Evolutionary conservation across 2,888 invertebrate species (phyloP), one percentile per base, ranked within the genome.

Genomic region (Agrotis clavis): DNA sequence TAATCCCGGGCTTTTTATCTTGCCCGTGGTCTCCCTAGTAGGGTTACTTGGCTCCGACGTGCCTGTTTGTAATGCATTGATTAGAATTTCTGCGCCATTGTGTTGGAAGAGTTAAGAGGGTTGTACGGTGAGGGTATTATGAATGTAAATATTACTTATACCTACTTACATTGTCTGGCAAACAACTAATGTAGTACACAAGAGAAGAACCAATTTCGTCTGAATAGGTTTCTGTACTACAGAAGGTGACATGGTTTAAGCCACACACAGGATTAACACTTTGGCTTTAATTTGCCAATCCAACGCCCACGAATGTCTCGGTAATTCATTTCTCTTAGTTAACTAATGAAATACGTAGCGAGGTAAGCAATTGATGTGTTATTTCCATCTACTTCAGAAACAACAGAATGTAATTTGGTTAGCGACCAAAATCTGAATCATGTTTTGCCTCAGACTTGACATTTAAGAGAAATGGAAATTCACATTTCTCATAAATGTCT

Each of bases 1-100:
- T 92, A 92, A 92, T 91, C 91, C 91, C 81, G 82, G 86, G 78
- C 79, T 89, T 92, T 92, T 91, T 92, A 92, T 91, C 91, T 89
- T 77, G 74, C 45, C 74, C 56, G 65, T 68, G 64, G 71, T 70
- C 65, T 68, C 65, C 74, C 68, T 79, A 66, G 62, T 67, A 74
- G 85, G 77, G 77, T 85, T 59, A 67, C 73, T 74, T 74, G 83
- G 60, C 82, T 67, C 57, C 81, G 81, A 77, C 68, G 80, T 79
- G 76, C 71, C 68, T 74, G 86, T 84, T 84, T 84, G 85, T 71
- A 77, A 86, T 79, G 71, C 74, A 86, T 79, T 84, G 85, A 84
- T 84, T 84, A 81, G 72, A 81, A 74, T 81, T 77, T 80, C 74
- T 83, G 48, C 74, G 64, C 70, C 65, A 77, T 81, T 86, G 71